Base-by-base conservation (phyloP, 2,888 invertebrate species). In the Idaea straminata region DNA sequence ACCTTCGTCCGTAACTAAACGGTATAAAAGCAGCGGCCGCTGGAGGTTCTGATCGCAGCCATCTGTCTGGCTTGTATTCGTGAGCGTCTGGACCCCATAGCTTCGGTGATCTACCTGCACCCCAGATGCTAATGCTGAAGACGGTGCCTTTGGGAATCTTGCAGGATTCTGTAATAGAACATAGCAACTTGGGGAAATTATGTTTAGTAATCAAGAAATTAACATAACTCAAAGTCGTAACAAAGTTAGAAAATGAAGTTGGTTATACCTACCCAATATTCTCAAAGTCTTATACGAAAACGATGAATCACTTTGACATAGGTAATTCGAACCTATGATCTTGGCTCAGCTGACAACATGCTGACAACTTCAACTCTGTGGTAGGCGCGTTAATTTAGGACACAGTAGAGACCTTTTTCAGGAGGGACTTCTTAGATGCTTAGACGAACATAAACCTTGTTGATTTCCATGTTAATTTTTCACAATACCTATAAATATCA, bases 51-150 rank as follows among this genome's bases (percentile, higher is more conserved):
- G 62, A 63, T 5, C 70, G 70, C 57, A 86, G 71, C 90, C 90
- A 91, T 1, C 90, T 76, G 67, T 88, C 88, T 0, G 90, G 89
- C 0, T 75, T 71, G 74, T 74, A 91, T 61, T 77, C 67, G 4
- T 62, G 64, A 0, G 84, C 88, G 62, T 87, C 86, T 0, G 75
- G 61, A 0, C 89, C 89, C 89, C 89, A 91, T 15, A 68, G 61
- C 0, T 74, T 75, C 2, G 63, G 69, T 0, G 86, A 86, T 1
- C 88, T 76, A 0, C 87, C 87, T 0, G 86, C 82, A 3, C 84
- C 89, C 80, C 83, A 85, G 0, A 65, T 61, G 72, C 84, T 87
- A 3, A 89, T 71, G 0, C 57, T 73, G 58, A 82, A 83, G 0
- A 65, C 72, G 0, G 86, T 74, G 1, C 85, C 87, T 57, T 77